These are phyloP conservation scores for Larimichthys polyactis DNA, from an alignment of 2,113 vertebrate species.

Conservation along the genomic window DNA sequence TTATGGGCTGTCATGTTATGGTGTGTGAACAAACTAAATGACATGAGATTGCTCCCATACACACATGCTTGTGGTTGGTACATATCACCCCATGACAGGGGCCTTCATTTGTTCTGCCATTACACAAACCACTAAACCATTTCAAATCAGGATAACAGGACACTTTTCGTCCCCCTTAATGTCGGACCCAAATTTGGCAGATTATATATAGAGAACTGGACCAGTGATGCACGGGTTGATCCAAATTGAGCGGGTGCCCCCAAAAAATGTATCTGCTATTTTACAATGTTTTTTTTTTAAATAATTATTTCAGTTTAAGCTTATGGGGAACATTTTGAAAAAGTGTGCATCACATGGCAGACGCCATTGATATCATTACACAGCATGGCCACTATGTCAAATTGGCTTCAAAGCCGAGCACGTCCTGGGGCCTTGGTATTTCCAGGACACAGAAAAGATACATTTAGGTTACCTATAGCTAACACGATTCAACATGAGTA, in stretches of 20 bases:
- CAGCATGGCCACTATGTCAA: too few species aligned
- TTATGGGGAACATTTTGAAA: too few species aligned
- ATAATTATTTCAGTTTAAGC: too few species aligned
- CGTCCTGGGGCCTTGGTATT: background rate
- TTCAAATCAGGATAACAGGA: conserved; percentile 23
- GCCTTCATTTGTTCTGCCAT: conserved; percentile 29
- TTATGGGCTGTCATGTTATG: conserved; percentile 55
- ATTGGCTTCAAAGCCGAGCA: too few species aligned
- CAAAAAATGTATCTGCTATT: too few species aligned
- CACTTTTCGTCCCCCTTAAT: background rate
- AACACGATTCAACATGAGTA: background rate
- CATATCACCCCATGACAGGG: conserved; percentile 7
- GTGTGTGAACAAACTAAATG: conserved; percentile 56
- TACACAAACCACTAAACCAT: conserved; percentile 14
- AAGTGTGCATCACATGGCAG: too few species aligned
- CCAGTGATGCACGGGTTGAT: too few species aligned
- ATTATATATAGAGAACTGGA: background rate
- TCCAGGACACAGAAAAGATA: background rate
- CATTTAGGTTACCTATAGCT: background rate
- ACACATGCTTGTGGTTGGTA: conserved; percentile 22
- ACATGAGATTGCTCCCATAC: conserved; percentile 26
- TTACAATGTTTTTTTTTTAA: too few species aligned
- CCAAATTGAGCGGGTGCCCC: too few species aligned
- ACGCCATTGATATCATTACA: too few species aligned
- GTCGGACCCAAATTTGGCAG: background rate